phyloP scores from a whole-genome alignment of 1,140 invertebrate genomes.

The Globodera rostochiensis region DNA sequence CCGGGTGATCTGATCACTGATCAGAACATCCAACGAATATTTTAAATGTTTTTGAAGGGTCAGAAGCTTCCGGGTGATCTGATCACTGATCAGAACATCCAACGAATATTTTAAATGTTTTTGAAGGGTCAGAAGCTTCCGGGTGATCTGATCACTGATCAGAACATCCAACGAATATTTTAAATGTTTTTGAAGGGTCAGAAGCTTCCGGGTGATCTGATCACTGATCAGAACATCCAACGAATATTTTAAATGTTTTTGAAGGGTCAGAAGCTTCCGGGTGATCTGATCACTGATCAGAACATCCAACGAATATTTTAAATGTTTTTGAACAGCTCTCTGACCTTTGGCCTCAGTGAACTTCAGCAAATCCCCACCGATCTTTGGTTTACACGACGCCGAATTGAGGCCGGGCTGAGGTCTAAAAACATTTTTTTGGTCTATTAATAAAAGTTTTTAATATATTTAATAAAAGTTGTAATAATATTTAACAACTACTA shows the following conservation, averaged over 20 bases:
- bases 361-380: conserved; percentile 25
- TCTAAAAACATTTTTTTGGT: neutral
- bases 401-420: conserved; percentile 19
- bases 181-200: too few relatives aligned
- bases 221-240: neutral
- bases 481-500: neutral
- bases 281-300: neutral
- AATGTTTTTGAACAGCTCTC: neutral
- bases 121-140: too few relatives aligned
- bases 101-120: too few relatives aligned
- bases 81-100: too few relatives aligned
- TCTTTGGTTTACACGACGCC: conserved; percentile 12
- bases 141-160: too few relatives aligned
- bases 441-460: too few relatives aligned
- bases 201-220: too few relatives aligned
- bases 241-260: neutral
- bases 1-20: neutral
- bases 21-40: neutral
- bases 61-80: too few relatives aligned
- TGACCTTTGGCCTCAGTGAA: neutral
- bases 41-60: neutral
- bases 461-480: too few relatives aligned
- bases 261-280: neutral
- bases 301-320: neutral
- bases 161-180: too few relatives aligned